Evolutionary conservation across 1,140 invertebrate species (phyloP).

Genomic region (Scaptomyza montana): DNA sequence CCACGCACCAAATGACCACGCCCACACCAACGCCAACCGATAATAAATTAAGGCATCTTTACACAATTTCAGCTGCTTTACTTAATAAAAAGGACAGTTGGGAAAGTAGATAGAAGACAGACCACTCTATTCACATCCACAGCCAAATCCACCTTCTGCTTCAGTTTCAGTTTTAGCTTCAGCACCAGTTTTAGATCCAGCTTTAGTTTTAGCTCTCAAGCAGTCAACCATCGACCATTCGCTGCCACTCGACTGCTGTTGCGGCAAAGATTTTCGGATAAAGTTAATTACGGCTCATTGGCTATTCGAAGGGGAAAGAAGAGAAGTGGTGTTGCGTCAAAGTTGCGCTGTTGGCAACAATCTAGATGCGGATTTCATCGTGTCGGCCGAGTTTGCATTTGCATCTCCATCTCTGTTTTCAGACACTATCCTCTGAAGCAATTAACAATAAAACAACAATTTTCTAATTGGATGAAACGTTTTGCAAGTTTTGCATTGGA

Average conservation of each 20-base stretch:
- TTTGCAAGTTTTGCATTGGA: conserved; percentile 76
- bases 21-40: conserved; percentile 13
- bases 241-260: conserved; percentile 28
- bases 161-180: neutral
- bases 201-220: conserved; percentile 23
- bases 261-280: conserved; percentile 82
- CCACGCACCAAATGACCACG: conserved; percentile 20
- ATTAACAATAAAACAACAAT: conserved; percentile 80
- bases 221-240: conserved; percentile 34
- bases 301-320: conserved; percentile 44
- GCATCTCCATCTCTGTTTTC: conserved; percentile 19
- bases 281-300: conserved; percentile 83
- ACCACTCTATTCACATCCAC: conserved; percentile 1
- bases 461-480: conserved; percentile 79
- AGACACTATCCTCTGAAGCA: conserved; percentile 47
- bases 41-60: conserved; percentile 77
- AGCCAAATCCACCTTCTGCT: conserved; percentile 1
- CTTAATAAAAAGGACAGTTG: conserved; percentile 75
- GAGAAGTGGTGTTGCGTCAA: conserved; percentile 11
- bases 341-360: conserved; percentile 33
- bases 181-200: too few relatives aligned
- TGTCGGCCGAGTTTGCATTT: conserved; percentile 27
- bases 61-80: conserved; percentile 73
- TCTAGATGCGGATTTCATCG: conserved; percentile 22
- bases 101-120: conserved; percentile 17